Percentiles rank a stretch among this genome's conserved stretches.
Conservation (phyloP, 2,888 invertebrate genomes). For the Temnothorax unifasciatus region DNA sequence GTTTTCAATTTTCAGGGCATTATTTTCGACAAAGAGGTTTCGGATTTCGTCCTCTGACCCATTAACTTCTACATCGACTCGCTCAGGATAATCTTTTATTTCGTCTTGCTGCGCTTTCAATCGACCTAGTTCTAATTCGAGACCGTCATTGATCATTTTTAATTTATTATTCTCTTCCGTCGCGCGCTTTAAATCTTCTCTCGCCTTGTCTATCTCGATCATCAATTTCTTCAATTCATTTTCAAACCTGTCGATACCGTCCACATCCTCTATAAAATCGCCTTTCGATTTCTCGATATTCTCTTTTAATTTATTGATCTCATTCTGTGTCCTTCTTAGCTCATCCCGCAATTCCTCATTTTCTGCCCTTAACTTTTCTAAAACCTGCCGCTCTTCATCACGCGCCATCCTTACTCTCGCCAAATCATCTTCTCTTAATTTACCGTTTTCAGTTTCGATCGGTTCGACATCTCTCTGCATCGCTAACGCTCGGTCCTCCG, state of each 20-base stretch:
- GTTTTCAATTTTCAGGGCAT: slow-evolving; percentile 16
- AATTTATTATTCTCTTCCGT: slow-evolving; percentile 63
- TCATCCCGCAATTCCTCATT: slow-evolving; percentile 58
- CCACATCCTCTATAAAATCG: slow-evolving; percentile 9
- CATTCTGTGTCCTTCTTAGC: slow-evolving; percentile 45
- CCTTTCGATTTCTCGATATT: slow-evolving; percentile 55
- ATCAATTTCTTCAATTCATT: slow-evolving; percentile 34
- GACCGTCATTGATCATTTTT: slow-evolving; percentile 53
- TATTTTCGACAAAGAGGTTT: not conserved
- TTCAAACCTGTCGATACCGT: slow-evolving; percentile 5
- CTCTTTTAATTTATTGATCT: slow-evolving; percentile 16
- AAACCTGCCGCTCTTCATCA: slow-evolving; percentile 55
- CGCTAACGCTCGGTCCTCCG: not conserved
- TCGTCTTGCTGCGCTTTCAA: slow-evolving; percentile 44
- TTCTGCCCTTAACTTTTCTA: slow-evolving; percentile 60
- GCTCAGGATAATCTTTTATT: slow-evolving; percentile 31
- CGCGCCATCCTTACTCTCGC: slow-evolving; percentile 55
- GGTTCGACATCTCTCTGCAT: not conserved
- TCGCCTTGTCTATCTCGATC: slow-evolving; percentile 18
- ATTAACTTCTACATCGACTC: slow-evolving; percentile 16
- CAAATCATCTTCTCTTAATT: slow-evolving; percentile 39
- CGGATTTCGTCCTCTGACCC: slow-evolving; percentile 1
- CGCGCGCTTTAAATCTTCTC: slow-evolving; percentile 2
- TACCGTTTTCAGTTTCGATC: slow-evolving; percentile 8
- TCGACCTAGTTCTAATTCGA: slow-evolving; percentile 59